These are phyloP conservation scores for Cotesia vestalis DNA, from an alignment of 1,140 invertebrate species.

Conservation along the genomic window DNA sequence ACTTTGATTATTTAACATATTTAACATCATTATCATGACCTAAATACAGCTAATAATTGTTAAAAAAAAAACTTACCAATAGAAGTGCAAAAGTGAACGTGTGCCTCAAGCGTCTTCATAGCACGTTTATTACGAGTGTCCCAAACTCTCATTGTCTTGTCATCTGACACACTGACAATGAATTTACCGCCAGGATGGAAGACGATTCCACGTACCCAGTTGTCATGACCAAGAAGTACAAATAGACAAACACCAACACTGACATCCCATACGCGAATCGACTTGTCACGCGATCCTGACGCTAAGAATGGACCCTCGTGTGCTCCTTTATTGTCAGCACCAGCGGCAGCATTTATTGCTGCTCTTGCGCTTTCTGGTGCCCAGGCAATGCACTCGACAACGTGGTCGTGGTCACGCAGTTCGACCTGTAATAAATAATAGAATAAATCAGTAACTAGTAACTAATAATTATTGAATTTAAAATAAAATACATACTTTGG, in stretches of 20 bases:
- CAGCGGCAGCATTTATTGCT: slow-evolving; percentile 89
- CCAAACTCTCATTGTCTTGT: slow-evolving; percentile 97
- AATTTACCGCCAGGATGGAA: slow-evolving; percentile 98
- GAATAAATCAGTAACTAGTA: slow-evolving; percentile 6
- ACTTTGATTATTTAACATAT: too few relatives aligned
- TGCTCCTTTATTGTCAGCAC: slow-evolving; percentile 85
- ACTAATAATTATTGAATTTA: slow-evolving; percentile 15
- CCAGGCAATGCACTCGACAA: slow-evolving; percentile 98
- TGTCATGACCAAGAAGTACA: slow-evolving; percentile 94
- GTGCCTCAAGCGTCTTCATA: slow-evolving; percentile 96
- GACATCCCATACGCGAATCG: slow-evolving; percentile 97
- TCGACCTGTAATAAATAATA: slow-evolving; percentile 72
- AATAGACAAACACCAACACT: slow-evolving; percentile 91
- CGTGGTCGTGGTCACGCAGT: slow-evolving; percentile 96
- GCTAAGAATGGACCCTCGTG: slow-evolving; percentile 93
- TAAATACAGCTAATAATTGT: slow-evolving; percentile 13
- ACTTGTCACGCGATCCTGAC: slow-evolving; percentile 96
- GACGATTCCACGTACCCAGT: slow-evolving; percentile 95
- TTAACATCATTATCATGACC: too few relatives aligned
- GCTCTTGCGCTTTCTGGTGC: slow-evolving; percentile 85
- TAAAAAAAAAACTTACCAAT: slow-evolving; percentile 78
- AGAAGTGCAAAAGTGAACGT: slow-evolving; percentile 98
- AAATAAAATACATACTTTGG: slow-evolving; percentile 72
- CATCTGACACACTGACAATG: slow-evolving; percentile 94
- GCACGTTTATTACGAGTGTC: slow-evolving; percentile 94